Percentiles rank a stretch among this genome's conserved stretches.
Conservation (phyloP, 2,888 invertebrate species). For the Elysia crispata region DNA sequence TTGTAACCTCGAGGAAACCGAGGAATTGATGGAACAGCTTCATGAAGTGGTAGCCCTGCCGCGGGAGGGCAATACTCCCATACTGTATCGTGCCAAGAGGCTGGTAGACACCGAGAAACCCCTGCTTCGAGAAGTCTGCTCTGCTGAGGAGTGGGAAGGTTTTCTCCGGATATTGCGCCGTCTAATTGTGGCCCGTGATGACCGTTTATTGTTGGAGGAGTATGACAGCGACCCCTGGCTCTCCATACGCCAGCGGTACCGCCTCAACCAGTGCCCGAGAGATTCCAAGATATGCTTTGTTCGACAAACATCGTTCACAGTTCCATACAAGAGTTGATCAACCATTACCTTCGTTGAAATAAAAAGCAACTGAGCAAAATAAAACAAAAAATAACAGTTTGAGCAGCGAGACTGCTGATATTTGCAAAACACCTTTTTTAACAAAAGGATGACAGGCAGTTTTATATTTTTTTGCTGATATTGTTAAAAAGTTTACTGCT, state of each 20-base stretch:
- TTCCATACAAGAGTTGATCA: constrained; percentile 48
- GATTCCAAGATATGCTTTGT: constrained; percentile 51
- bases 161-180: constrained; percentile 42
- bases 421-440: no score
- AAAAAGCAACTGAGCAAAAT: no score
- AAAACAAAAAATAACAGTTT: no score
- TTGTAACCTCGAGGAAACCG: constrained; percentile 49
- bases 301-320: constrained; percentile 49
- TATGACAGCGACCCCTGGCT: constrained; percentile 57
- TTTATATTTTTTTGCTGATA: no score
- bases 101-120: constrained; percentile 52
- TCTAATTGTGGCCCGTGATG: constrained; percentile 51
- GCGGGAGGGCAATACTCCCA: constrained; percentile 42
- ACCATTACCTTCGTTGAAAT: no score
- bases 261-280: constrained; percentile 51
- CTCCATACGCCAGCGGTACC: constrained; percentile 52
- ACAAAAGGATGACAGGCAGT: no score
- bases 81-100: constrained; percentile 51
- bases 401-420: no score
- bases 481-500: no score
- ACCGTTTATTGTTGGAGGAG: constrained; percentile 54
- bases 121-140: constrained; percentile 53
- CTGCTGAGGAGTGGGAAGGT: constrained; percentile 53
- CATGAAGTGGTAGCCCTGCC: constrained; percentile 35
- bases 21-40: constrained; percentile 37